Conservation (phyloP, 2,888 invertebrate genomes). For the Sinelater perroti region DNA sequence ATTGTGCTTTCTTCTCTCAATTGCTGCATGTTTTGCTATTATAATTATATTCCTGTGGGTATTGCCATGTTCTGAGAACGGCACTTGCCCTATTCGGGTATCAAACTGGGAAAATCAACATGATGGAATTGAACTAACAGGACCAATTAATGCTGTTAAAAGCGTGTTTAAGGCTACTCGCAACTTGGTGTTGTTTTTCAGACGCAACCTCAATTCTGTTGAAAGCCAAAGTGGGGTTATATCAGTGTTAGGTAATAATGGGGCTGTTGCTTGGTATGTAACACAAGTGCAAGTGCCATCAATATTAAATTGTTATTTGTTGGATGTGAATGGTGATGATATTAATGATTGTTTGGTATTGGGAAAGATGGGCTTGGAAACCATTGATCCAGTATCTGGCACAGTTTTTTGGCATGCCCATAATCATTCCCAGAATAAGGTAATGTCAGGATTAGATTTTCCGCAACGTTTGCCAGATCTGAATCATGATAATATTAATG, state of each 20-base stretch:
- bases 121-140: conserved; percentile 74
- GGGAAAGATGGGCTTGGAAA: conserved; percentile 73
- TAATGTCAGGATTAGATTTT: conserved; percentile 70
- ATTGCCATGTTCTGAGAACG: conserved; percentile 76
- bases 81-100: conserved; percentile 72
- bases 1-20: conserved; percentile 74
- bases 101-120: conserved; percentile 75
- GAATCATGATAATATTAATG: conserved; percentile 75
- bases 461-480: conserved; percentile 78
- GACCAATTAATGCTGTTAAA: conserved; percentile 74
- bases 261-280: conserved; percentile 77
- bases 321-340: conserved; percentile 78
- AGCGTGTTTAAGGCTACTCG: conserved; percentile 71
- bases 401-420: conserved; percentile 69
- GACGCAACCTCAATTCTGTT: conserved; percentile 71
- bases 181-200: conserved; percentile 78
- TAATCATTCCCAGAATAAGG: conserved; percentile 64
- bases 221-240: conserved; percentile 61
- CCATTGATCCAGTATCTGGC: conserved; percentile 70
- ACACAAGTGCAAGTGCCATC: conserved; percentile 73
- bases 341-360: conserved; percentile 78
- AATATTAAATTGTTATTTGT: conserved; percentile 75
- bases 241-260: conserved; percentile 69
- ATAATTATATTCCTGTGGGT: conserved; percentile 79
- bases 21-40: conserved; percentile 75